Conservation (phyloP, 2,888 invertebrate species). For the Lagria hirta region DNA sequence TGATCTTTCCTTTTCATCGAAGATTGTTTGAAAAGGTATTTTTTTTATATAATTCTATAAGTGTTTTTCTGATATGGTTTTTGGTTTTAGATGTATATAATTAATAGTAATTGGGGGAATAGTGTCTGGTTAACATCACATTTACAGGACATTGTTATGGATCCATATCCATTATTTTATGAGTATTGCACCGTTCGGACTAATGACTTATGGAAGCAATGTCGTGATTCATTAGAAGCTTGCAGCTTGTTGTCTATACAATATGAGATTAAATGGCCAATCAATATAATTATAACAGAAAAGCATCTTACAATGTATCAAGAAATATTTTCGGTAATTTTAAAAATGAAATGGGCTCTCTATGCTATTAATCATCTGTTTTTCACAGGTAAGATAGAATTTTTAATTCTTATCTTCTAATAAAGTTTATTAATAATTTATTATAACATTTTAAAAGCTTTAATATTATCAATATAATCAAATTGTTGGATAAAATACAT, state of each 20-base stretch:
- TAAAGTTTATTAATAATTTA: too few species aligned
- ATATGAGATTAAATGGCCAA: constrained; percentile 48
- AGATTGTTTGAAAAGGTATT: constrained; percentile 46
- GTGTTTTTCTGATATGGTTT: too few species aligned
- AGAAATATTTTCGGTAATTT: constrained; percentile 47
- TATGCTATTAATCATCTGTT: constrained; percentile 46
- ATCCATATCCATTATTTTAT: constrained; percentile 48
- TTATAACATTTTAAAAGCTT: too few species aligned
- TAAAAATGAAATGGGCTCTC: constrained; percentile 51
- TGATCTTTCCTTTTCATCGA: constrained; percentile 49
- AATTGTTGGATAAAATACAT: too few species aligned
- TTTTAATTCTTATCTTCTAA: too few species aligned
- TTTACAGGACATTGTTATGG: constrained; percentile 50
- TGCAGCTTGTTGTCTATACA: constrained; percentile 42
- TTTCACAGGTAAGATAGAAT: constrained; percentile 47
- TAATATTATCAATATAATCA: too few species aligned
- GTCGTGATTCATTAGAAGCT: constrained; percentile 39
- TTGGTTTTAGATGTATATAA: constrained; percentile 33
- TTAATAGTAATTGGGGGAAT: constrained; percentile 43
- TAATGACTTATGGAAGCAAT: constrained; percentile 37
- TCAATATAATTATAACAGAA: constrained; percentile 46
- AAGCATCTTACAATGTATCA: constrained; percentile 45
- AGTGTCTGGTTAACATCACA: constrained; percentile 47
- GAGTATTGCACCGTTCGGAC: constrained; percentile 43
- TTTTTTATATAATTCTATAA: constrained; percentile 4